Evolutionary conservation across 2,888 invertebrate species (phyloP).

Genomic region (Fabriciana adippe): DNA sequence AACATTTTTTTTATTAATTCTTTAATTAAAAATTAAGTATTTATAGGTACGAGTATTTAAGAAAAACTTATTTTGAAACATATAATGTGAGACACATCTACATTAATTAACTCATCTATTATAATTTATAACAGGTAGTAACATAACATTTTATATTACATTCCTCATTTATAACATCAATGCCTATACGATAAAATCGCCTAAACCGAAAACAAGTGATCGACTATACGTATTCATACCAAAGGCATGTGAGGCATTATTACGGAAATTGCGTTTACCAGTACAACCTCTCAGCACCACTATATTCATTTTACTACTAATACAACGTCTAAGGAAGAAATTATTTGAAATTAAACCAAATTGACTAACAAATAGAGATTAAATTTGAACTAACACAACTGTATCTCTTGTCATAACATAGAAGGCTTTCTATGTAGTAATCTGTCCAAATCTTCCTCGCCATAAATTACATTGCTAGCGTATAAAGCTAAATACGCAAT

Average conservation of each 20-base stretch:
- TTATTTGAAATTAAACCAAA: conserved; percentile 10
- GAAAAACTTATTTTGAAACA: too few species aligned
- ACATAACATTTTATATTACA: too few species aligned
- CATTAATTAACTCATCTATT: too few species aligned
- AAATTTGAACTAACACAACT: not conserved
- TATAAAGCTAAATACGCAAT: conserved; percentile 29
- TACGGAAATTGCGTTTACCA: conserved; percentile 48
- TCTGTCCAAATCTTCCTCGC: conserved; percentile 34
- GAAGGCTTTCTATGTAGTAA: conserved; percentile 37
- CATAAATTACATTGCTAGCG: conserved; percentile 27
- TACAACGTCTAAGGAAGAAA: conserved; percentile 7
- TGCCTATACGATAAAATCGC: conserved; percentile 35
- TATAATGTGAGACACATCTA: too few species aligned
- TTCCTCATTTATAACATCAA: too few species aligned
- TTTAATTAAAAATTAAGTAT: too few species aligned
- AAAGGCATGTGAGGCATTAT: conserved; percentile 45
- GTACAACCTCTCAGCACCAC: conserved; percentile 34
- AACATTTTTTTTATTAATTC: too few species aligned
- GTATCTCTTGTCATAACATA: conserved; percentile 28
- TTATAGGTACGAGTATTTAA: too few species aligned
- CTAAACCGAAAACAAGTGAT: conserved; percentile 41
- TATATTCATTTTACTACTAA: conserved; percentile 39
- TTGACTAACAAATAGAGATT: not conserved
- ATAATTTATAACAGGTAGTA: too few species aligned
- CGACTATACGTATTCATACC: conserved; percentile 20